These are phyloP conservation scores for Erannis defoliaria DNA, from an alignment of 2,888 invertebrate genomes.

Conservation along the genomic window DNA sequence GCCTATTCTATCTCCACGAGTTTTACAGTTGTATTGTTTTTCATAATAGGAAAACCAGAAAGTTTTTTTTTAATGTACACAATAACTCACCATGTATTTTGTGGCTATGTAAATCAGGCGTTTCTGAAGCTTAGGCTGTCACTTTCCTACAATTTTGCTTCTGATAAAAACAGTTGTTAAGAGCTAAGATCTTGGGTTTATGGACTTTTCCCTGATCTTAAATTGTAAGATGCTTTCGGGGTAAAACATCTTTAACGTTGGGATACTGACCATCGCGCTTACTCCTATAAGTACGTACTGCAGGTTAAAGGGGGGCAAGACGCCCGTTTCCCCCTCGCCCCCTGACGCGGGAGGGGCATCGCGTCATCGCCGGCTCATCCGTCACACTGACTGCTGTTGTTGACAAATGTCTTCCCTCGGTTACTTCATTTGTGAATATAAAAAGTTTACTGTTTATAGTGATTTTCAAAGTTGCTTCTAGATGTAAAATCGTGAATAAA, in stretches of 20 bases:
- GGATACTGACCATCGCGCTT: slow-evolving; percentile 36
- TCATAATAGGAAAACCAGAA: too few relatives aligned
- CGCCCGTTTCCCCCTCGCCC: slow-evolving; percentile 27
- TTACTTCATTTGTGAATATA: slow-evolving; percentile 63
- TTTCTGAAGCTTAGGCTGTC: too few relatives aligned
- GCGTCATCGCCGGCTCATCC: slow-evolving; percentile 66
- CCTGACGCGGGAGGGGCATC: slow-evolving; percentile 20
- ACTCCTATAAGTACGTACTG: slow-evolving; percentile 41
- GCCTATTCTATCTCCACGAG: too few relatives aligned
- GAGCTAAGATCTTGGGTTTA: too few relatives aligned
- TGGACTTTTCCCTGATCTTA: too few relatives aligned
- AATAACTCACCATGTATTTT: too few relatives aligned
- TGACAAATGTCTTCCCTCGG: slow-evolving; percentile 71
- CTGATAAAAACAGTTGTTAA: too few relatives aligned
- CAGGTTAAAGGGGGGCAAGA: slow-evolving; percentile 44
- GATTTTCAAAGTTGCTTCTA: slow-evolving; percentile 21
- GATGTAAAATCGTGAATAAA: not conserved
- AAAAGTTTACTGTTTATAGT: slow-evolving; percentile 56
- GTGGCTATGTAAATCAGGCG: too few relatives aligned
- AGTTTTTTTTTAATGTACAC: too few relatives aligned
- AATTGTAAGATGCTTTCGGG: not conserved
- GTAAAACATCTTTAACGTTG: slow-evolving; percentile 15
- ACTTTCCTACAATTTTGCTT: too few relatives aligned
- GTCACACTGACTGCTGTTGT: slow-evolving; percentile 70
- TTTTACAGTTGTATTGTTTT: too few relatives aligned